Conservation (phyloP, 2,888 invertebrate genomes). For the Perizoma flavofasciatum region DNA sequence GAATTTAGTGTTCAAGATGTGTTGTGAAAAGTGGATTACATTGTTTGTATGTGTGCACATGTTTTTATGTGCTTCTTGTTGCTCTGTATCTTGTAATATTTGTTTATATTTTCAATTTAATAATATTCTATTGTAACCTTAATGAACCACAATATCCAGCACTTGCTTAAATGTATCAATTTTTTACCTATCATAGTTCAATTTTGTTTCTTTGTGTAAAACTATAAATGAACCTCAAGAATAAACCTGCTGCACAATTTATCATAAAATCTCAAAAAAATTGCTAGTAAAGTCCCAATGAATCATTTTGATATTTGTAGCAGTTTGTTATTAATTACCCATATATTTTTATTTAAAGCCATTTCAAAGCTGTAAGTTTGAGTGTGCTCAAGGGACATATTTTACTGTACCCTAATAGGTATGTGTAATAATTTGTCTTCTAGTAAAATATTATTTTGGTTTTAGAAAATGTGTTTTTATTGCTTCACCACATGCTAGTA, state of each 20-base stretch:
- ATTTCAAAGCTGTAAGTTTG: constrained; percentile 45
- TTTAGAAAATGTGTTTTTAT: constrained; percentile 39
- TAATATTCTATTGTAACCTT: neutral
- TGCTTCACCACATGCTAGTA: constrained; percentile 18
- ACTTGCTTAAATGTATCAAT: neutral
- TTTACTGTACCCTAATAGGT: constrained; percentile 41
- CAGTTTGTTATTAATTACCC: constrained; percentile 51
- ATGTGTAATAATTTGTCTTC: constrained; percentile 77
- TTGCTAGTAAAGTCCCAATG: constrained; percentile 59
- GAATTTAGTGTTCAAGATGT: constrained; percentile 19
- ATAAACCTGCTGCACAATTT: constrained; percentile 55
- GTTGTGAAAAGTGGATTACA: constrained; percentile 24
- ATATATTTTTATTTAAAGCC: constrained; percentile 50
- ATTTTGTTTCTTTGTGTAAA: constrained; percentile 39
- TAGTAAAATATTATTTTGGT: constrained; percentile 83
- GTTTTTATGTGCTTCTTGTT: constrained; percentile 18
- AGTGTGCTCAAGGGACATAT: constrained; percentile 63
- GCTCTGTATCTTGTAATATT: constrained; percentile 10
- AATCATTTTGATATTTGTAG: constrained; percentile 64
- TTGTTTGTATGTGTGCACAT: constrained; percentile 22
- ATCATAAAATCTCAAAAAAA: constrained; percentile 41
- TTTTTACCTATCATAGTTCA: constrained; percentile 57
- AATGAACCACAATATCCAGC: neutral
- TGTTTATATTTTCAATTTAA: constrained; percentile 5
- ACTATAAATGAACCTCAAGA: neutral